Base-by-base conservation (phyloP, 2,797 vertebrate species). In the Morelia viridis region DNA sequence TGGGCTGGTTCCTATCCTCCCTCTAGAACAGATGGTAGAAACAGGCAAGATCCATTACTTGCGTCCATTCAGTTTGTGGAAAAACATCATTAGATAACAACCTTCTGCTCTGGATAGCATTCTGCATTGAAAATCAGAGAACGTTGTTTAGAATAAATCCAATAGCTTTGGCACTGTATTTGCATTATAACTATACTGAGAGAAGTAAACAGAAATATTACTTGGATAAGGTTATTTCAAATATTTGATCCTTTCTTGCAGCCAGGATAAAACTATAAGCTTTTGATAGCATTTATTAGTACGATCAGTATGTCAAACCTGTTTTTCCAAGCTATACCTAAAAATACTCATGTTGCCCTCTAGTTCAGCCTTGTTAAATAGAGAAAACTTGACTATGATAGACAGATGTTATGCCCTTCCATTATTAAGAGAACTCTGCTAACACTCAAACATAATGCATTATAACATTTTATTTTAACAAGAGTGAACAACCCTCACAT, bases 161-260 rank as follows among this genome's bases (percentile, higher is more conserved):
- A 50, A 4, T 6, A 60, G 56, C 71, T 62, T 88, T 46, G 80
- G 11, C 87, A 71, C 91, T 0, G 0, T 91, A 4, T 84, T 90
- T 88, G 35, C 86, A 84, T 31, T 26, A 90, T 80, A 88, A 65
- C 35, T 89, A 2, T 24, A 62, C 50, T 87, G 68, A 90, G 31
- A 56, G 92, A 92, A 90, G 26, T n/a, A 90, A 6, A 87, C 76
- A 57, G 53, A 88, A 91, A 2, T 53, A 71, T 17, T 41, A 64
- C 64, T 91, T 76, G 56, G 26, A 28, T 68, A 94, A 92, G 58
- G 83, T 2, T 71, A 31, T 85, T 90, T 93, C 84, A 91, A 93
- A 87, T 53, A 57, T 35, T 87, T 65, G 1, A n/a, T 58, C 28
- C 19, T 87, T 94, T 87, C 6, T 90, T 83, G 46, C 28, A 88